Evolutionary conservation across 2,888 invertebrate species (phyloP).

Genomic region (Drosophila rubida): DNA sequence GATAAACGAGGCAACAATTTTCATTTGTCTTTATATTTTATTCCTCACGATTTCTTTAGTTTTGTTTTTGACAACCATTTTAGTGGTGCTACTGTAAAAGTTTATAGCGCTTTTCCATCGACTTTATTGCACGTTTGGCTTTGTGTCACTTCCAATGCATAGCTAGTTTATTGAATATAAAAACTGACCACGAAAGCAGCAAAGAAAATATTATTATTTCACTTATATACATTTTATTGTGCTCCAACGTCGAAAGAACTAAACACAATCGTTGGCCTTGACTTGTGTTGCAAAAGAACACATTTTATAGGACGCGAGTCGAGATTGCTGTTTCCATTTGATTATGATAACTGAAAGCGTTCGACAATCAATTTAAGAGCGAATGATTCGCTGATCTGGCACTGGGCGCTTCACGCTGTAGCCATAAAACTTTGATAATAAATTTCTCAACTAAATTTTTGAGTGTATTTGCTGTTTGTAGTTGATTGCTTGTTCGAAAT

Average conservation of each 20-base stretch:
- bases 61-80: background rate
- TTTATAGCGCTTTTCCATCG: slow-evolving; percentile 2
- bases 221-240: too few species aligned
- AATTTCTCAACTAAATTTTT: slow-evolving; percentile 23
- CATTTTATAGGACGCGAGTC: background rate
- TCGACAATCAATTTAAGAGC: slow-evolving; percentile 5
- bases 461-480: slow-evolving; percentile 29
- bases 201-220: too few species aligned
- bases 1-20: background rate
- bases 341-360: background rate
- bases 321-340: background rate
- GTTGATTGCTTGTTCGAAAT: slow-evolving; percentile 60
- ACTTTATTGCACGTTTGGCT: background rate
- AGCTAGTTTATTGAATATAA: background rate
- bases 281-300: background rate
- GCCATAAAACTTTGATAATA: slow-evolving; percentile 18
- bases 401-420: background rate
- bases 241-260: too few species aligned
- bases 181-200: background rate
- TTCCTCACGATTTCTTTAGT: background rate
- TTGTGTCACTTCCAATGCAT: background rate
- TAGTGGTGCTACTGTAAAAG: background rate
- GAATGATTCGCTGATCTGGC: slow-evolving; percentile 1
- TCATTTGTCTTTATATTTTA: background rate
- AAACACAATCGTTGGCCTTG: background rate